Base-by-base conservation (phyloP, 2,113 vertebrate species). In the Scomber japonicus region DNA sequence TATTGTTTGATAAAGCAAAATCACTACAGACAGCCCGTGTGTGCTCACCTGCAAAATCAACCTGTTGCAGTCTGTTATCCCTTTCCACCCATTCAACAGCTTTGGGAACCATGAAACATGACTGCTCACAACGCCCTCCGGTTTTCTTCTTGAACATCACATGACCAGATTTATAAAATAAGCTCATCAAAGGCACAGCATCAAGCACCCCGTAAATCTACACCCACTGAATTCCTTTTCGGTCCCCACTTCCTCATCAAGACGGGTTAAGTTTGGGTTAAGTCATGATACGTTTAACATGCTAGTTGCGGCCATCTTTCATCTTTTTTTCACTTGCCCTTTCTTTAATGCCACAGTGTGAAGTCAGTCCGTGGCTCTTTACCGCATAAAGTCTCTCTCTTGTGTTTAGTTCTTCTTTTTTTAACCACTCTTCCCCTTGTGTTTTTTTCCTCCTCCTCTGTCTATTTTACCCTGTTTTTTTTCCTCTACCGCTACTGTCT, bases 161-260 rank as follows among this genome's bases (percentile, higher is more conserved):
- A 70, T 81, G 71, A 83, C 67, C 73, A 54, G 71, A 71, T 71
- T 90, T 75, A 71, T 67, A 67, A 82, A 82, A 81, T 81, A 84
- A 81, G 75, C 78, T 76, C 71, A 72, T 81, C 70, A 88, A 88
- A 88, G 82, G 71, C 82, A 40, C 31, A 27, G 64, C 49, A 45
- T 24, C 57, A 27, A 27, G 50, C 67, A 49, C 62, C 64, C 59
- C 65, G 15, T 31, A 12, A 24, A 70, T 70, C 54, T 0, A 40
- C 65, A 49, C 35, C 54, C 80, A 69, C 65, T 40, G 35, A 40
- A 50, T 82, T 57, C 64, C 76, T 70, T 49, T 53, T 19, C 48
- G 70, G 54, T 49, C 59, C 57, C 61, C 5, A 44, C 70, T 57
- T 84, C 79, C 61, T 27, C 24, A 27, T 27, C 24, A 27, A 27